These are phyloP conservation scores for Hyperoodon ampullatus DNA, from an alignment of 2,113 vertebrate genomes.

Conservation along the genomic window DNA sequence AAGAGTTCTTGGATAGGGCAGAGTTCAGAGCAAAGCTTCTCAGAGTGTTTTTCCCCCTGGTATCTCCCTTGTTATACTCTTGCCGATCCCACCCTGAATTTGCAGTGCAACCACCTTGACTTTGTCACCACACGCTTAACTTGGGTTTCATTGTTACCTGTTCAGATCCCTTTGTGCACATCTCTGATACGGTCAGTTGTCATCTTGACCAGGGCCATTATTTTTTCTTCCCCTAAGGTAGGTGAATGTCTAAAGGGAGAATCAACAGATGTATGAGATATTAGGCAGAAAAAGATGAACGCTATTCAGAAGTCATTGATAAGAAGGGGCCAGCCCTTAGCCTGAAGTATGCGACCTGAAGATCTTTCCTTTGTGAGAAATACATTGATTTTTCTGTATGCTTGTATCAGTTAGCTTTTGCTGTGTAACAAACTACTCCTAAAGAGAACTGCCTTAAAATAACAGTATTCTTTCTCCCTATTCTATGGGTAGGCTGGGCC, in stretches of 20 bases:
- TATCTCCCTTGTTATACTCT: not conserved
- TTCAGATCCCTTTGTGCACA: not conserved
- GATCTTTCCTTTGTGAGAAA: not conserved
- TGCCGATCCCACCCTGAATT: not conserved
- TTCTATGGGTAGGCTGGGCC: not conserved
- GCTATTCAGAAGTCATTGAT: not conserved
- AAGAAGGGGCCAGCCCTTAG: not conserved
- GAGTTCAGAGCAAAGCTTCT: conserved; percentile 12
- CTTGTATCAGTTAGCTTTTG: conserved; percentile 40
- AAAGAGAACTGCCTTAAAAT: not conserved
- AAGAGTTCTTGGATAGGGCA: conserved; percentile 27
- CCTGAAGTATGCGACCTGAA: not conserved
- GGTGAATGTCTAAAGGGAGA: not conserved
- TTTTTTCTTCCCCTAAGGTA: not conserved
- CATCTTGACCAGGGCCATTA: not conserved
- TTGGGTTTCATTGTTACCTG: not conserved
- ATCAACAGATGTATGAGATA: not conserved
- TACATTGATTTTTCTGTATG: not conserved
- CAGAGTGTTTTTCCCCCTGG: not conserved
- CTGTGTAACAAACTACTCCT: not conserved
- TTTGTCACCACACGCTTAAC: not conserved
- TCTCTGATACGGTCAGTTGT: not conserved
- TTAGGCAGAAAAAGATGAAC: not conserved
- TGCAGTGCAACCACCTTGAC: not conserved
- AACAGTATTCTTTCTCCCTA: not conserved